Percentiles rank a stretch among this genome's conserved stretches.
These are phyloP conservation scores for Seriola dumerili DNA, from an alignment of 2,113 vertebrate genomes.

Conservation along the genomic window DNA sequence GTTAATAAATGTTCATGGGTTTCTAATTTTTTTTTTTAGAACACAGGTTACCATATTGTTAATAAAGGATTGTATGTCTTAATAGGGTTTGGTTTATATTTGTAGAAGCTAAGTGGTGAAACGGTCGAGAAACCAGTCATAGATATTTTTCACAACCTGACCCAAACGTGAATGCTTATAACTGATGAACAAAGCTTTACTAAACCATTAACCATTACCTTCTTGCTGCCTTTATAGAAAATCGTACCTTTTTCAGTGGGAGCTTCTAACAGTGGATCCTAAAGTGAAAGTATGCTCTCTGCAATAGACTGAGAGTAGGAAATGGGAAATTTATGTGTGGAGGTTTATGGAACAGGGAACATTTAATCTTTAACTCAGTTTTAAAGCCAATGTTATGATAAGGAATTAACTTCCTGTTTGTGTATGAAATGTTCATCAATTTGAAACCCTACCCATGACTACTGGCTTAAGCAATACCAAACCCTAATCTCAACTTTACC, in stretches of 20 bases:
- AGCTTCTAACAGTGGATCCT: too few relatives aligned
- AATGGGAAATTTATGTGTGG: not conserved
- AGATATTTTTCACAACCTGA: not conserved
- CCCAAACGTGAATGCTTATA: not conserved
- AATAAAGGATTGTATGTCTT: not conserved
- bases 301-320: not conserved
- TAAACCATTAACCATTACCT: too few relatives aligned
- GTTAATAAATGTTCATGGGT: too few relatives aligned
- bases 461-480: not conserved
- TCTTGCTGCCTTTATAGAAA: too few relatives aligned
- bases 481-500: not conserved
- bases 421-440: too few relatives aligned
- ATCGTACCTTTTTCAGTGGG: too few relatives aligned
- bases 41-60: not conserved
- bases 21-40: not conserved
- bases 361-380: not conserved
- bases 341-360: not conserved
- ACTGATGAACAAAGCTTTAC: not conserved
- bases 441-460: not conserved
- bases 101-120: too few relatives aligned
- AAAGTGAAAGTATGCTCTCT: not conserved
- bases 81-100: not conserved
- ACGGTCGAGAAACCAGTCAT: too few relatives aligned
- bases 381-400: not conserved
- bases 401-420: not conserved